Evolutionary conservation across 2,113 vertebrate species (phyloP).

Genomic region (Callionymus lyra): DNA sequence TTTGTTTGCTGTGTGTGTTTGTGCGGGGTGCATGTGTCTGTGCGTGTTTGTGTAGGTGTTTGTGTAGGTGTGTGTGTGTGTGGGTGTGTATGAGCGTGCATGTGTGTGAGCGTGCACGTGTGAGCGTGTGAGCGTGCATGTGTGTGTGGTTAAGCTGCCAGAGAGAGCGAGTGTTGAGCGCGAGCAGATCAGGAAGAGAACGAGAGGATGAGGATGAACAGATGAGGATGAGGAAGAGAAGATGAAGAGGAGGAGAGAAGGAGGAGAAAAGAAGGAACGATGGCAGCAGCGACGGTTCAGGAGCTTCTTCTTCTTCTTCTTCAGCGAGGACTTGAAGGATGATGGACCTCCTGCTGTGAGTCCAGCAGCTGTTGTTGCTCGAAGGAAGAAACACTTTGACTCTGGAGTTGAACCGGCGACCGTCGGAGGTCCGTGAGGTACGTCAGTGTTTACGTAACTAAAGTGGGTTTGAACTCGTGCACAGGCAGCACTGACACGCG

Average conservation of each 20-base stretch:
- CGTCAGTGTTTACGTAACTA: too few relatives aligned
- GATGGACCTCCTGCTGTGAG: too few relatives aligned
- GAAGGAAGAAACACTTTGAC: too few relatives aligned
- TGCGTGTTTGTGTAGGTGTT: neutral
- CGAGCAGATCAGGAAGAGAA: constrained; percentile 33
- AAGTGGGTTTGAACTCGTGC: too few relatives aligned
- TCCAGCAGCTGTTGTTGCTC: too few relatives aligned
- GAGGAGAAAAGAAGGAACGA: constrained; percentile 18
- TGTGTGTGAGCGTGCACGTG: neutral
- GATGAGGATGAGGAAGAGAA: constrained; percentile 33
- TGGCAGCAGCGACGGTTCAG: constrained; percentile 40
- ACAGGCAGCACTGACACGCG: too few relatives aligned
- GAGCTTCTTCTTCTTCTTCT: constrained; percentile 28
- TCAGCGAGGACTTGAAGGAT: constrained; percentile 18
- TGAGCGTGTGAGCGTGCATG: constrained; percentile 4
- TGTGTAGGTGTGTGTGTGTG: neutral
- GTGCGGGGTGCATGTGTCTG: too few relatives aligned
- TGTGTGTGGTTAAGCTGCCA: constrained; percentile 8
- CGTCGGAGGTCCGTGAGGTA: too few relatives aligned
- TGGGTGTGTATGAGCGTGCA: neutral
- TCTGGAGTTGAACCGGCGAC: too few relatives aligned
- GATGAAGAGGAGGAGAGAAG: constrained; percentile 31
- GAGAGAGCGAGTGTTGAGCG: constrained; percentile 23
- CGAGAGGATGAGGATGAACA: constrained; percentile 29
- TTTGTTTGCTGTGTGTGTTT: neutral